A percentile compares a stretch with the other conserved stretches of the same genome.
phyloP scores from a whole-genome alignment of 2,888 invertebrate genomes.

The Zhuqinia jingwanae region DNA sequence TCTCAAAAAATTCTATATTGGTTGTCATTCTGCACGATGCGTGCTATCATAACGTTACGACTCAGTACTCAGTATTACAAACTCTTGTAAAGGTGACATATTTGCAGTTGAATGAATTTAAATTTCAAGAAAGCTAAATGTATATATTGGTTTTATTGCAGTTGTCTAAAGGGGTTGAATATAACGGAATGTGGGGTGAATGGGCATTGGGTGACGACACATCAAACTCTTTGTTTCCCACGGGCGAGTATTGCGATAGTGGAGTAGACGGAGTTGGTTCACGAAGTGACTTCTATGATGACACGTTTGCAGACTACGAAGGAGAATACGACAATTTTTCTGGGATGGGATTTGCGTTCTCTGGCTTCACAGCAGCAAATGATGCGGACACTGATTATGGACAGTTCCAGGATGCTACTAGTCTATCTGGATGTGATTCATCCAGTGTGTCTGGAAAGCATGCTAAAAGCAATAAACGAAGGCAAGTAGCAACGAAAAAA shows the following conservation, averaged over 20 bases:
- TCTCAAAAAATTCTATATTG: too few relatives aligned
- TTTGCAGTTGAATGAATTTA: too few relatives aligned
- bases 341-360: conserved; percentile 60
- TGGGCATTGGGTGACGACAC: conserved; percentile 64
- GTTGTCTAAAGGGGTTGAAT: conserved; percentile 65
- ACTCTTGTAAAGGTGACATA: too few relatives aligned
- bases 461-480: conserved; percentile 75
- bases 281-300: conserved; percentile 75
- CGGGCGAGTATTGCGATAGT: conserved; percentile 72
- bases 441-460: conserved; percentile 73
- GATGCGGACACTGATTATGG: conserved; percentile 77
- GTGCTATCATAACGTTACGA: too few relatives aligned
- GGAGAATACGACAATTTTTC: conserved; percentile 72
- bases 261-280: conserved; percentile 73
- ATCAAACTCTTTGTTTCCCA: conserved; percentile 54
- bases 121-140: too few relatives aligned
- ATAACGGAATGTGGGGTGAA: conserved; percentile 69
- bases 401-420: conserved; percentile 74
- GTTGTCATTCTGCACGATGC: too few relatives aligned
- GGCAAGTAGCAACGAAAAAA: conserved; percentile 51
- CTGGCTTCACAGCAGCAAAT: conserved; percentile 58
- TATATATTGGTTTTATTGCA: too few relatives aligned
- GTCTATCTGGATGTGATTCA: conserved; percentile 66
- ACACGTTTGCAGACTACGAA: conserved; percentile 73
- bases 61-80: too few relatives aligned